Evolutionary conservation across 2,888 invertebrate species (phyloP), one percentile per base, ranked within the genome.

Genomic region (Drosophila quasianomalipes): DNA sequence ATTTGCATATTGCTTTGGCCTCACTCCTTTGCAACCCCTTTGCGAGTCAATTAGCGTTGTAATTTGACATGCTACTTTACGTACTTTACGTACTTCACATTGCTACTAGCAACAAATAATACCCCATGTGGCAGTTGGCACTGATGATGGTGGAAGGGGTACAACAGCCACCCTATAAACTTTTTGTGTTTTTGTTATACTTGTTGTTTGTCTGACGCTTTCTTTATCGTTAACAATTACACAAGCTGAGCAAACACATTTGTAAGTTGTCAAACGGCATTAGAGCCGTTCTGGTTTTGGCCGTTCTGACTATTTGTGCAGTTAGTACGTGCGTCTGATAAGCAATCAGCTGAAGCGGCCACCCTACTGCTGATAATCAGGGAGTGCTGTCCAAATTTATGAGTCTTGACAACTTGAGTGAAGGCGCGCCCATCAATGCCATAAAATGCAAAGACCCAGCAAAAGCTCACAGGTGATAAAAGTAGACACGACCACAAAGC

Each of bases 51-150:
- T 85, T 87, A 87, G 81, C 74, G 69, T 60, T 67, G 52, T 75
- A 83, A 83, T 85, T 79, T 58, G 79, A 87, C 81, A 85, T 79
- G 87, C 83, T 83, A 79, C 82, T 85, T 79, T 63, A 37, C 58
- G 67, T 73, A 65, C 59, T 52, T 49, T 61, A 41, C 19, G 35
- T 57, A 67, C 68, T 52, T 49, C 39, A 26, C 16, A 39, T 28
- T 14, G n/a, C 41, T 14, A n/a, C 60, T 12, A 19, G 7, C 30
- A 1, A 39, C 33, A 0, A 19, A 39, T 14, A 30, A 4, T 2
- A 28, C 22, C 49, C 54, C 39, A 47, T 54, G 37, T 37, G 49
- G 51, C 53, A 62, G 33, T 19, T 19, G 28, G n/a, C 28, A 26
- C 66, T 26, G 16, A 30, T 1, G 5, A 30, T 26, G 22, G 19